Evolutionary conservation across 2,113 vertebrate species (phyloP).

Genomic region (Phylloscopus trochilus): DNA sequence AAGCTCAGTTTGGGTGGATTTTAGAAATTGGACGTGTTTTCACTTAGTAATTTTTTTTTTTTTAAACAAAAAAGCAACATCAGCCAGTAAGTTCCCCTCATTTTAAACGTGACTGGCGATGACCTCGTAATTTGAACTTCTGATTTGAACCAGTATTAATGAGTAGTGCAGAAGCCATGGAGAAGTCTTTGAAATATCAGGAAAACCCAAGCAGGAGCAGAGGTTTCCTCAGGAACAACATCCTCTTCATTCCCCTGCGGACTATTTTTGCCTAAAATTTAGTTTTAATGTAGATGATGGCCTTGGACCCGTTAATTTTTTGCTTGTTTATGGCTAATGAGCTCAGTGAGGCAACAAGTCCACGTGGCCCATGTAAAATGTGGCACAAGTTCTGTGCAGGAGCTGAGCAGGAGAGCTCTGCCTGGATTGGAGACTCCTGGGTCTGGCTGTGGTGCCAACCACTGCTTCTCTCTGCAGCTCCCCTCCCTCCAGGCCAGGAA

Average conservation of each 20-base stretch:
- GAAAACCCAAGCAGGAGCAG: background rate
- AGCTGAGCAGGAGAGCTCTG: background rate
- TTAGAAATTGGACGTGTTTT: background rate
- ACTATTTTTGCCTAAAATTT: background rate
- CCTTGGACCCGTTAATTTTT: background rate
- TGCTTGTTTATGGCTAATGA: background rate
- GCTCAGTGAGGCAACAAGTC: background rate
- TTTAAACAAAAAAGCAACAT: background rate
- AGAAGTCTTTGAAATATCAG: background rate
- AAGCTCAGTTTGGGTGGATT: background rate
- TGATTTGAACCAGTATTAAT: background rate
- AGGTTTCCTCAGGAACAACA: background rate
- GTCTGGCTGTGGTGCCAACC: background rate
- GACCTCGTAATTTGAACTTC: background rate
- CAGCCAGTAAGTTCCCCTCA: background rate
- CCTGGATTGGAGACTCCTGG: background rate
- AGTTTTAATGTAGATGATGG: background rate
- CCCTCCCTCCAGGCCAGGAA: background rate
- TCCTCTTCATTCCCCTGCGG: background rate
- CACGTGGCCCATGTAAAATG: fast-evolving
- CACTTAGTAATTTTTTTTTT: background rate
- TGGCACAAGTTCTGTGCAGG: background rate
- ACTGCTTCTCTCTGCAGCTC: background rate
- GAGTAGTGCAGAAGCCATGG: background rate
- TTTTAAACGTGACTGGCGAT: background rate